phyloP scores from a whole-genome alignment of 1,140 invertebrate genomes.

The Bombus sibiricus region DNA sequence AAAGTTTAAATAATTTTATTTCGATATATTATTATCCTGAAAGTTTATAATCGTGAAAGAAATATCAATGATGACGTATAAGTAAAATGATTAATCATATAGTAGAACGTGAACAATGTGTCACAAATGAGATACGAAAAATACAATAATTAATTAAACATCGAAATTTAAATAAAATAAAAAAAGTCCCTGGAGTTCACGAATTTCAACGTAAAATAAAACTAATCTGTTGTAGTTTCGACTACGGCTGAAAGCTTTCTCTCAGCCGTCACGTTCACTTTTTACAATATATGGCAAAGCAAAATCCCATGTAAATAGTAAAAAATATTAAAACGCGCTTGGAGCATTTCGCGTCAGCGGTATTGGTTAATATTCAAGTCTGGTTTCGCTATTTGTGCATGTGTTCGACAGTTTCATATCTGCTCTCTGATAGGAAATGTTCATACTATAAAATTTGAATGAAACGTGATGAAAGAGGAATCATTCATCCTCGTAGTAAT shows the following conservation, averaged over 20 bases:
- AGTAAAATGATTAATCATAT: not conserved
- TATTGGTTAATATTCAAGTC: conserved; percentile 22
- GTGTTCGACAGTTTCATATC: conserved; percentile 16
- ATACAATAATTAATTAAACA: not conserved
- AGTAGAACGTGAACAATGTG: not conserved
- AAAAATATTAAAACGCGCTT: conserved; percentile 9
- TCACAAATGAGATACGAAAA: no score
- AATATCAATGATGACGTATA: no score
- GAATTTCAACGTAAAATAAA: not conserved
- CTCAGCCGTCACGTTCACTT: not conserved
- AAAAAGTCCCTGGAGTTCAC: not conserved
- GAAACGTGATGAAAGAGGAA: not conserved
- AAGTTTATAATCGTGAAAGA: not conserved
- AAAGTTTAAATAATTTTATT: no score
- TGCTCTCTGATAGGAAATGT: conserved; percentile 4
- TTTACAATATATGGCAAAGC: not conserved
- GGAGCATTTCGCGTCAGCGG: not conserved
- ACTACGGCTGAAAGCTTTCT: not conserved
- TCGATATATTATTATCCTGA: not conserved
- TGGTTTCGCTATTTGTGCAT: conserved; percentile 8
- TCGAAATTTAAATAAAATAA: not conserved
- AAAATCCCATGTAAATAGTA: not conserved
- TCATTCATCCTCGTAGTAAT: not conserved
- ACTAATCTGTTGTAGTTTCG: conserved; percentile 9
- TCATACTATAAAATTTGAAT: conserved; percentile 12